phyloP scores from a whole-genome alignment of 2,113 vertebrate genomes.

The Beaufortia kweichowensis region DNA sequence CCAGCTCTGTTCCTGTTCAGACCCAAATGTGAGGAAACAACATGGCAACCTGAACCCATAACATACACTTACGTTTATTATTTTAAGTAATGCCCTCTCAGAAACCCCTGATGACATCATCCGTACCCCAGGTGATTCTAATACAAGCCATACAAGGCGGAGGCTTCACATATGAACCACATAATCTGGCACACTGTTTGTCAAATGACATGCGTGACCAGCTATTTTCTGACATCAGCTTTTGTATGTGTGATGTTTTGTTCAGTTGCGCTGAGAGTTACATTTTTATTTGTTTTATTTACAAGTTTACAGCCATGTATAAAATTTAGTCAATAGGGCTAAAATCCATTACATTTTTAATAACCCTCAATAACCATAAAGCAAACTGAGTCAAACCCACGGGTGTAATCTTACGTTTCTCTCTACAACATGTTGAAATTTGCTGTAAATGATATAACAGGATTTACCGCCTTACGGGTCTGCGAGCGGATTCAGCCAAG shows the following conservation, averaged over 20 bases:
- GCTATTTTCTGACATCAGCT: constrained; percentile 28
- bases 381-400: constrained; percentile 46
- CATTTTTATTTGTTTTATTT: background rate
- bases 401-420: constrained; percentile 56
- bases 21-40: constrained; percentile 30
- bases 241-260: background rate
- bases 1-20: constrained; percentile 11
- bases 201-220: constrained; percentile 20
- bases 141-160: constrained; percentile 3
- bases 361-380: constrained; percentile 49
- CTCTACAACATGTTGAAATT: constrained; percentile 32
- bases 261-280: background rate
- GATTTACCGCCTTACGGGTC: constrained; percentile 4
- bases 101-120: constrained; percentile 29
- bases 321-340: constrained; percentile 50
- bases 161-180: background rate
- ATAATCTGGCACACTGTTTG: background rate
- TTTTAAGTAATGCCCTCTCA: constrained; percentile 36
- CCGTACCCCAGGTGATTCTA: background rate
- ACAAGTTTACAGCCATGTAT: constrained; percentile 18
- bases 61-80: constrained; percentile 22
- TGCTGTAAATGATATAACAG: constrained; percentile 43
- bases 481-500: constrained; percentile 36
- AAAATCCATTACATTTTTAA: constrained; percentile 50
- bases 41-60: constrained; percentile 20